Base-by-base conservation (phyloP, 2,888 invertebrate species). In the Saturnia pavonia region DNA sequence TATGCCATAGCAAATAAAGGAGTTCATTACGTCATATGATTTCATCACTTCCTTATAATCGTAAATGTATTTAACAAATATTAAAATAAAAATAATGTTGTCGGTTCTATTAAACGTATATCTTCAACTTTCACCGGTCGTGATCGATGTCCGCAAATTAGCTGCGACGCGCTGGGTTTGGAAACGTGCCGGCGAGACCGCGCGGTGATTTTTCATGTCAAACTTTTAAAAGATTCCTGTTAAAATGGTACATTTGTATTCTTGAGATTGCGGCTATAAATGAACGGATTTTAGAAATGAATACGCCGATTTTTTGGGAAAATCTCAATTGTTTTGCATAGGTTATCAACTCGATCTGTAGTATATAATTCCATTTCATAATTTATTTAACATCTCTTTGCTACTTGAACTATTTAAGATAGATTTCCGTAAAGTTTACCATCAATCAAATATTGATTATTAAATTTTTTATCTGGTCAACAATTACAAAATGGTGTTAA, bases 61-160 rank as follows among this genome's bases (percentile, higher is more conserved):
- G n/a, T n/a, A n/a, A n/a, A n/a, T n/a, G n/a, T n/a, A n/a, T n/a
- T n/a, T n/a, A n/a, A n/a, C n/a, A n/a, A n/a, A n/a, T n/a, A n/a
- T n/a, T n/a, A n/a, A n/a, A n/a, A n/a, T n/a, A 27, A 60, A 27
- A 60, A 25, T 60, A 60, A 12, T 4, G 3, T 27, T 14, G 71
- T 16, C 74, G 1, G 42, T 74, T 81, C 82, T 74, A 79, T 69
- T 48, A 0, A 0, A n/a, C 70, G 0, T 76, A 79, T 6, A 75
- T 80, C 82, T 42, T 69, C 74, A 60, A 12, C 42, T 68, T 67
- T 57, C 66, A 57, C 73, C 72, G 74, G 70, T 73, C 73, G 84
- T 87, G 87, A 87, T 87, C 85, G 85, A 87, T 86, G 87, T 81
- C 85, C 85, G 78, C 87, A 87, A 87, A 87, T 87, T 87, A 87